phyloP scores from a whole-genome alignment of 2,888 invertebrate genomes.

The Oasisia sp. region DNA sequence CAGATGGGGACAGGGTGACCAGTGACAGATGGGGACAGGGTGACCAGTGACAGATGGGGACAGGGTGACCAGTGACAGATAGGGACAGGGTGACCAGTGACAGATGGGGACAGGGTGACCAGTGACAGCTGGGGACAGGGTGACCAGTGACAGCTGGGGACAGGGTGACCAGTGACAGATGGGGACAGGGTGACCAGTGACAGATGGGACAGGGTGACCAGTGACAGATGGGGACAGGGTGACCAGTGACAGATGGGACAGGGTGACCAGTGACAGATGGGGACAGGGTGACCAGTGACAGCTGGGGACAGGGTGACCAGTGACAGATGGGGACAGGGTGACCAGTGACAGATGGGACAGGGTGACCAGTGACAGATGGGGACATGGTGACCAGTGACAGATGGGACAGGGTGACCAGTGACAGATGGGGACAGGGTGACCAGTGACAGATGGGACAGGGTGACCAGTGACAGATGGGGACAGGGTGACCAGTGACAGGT shows the following conservation, averaged over 20 bases:
- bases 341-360: too few relatives aligned
- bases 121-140: neutral
- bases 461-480: neutral
- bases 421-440: neutral
- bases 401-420: too few relatives aligned
- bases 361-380: neutral
- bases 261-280: too few relatives aligned
- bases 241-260: too few relatives aligned
- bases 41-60: neutral
- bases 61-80: neutral
- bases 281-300: neutral
- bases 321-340: neutral
- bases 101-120: neutral
- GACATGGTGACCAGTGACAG: too few relatives aligned
- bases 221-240: neutral
- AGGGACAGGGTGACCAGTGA: neutral
- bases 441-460: too few relatives aligned
- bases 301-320: neutral
- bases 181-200: neutral
- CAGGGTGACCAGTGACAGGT: neutral
- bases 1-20: neutral
- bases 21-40: neutral
- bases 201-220: too few relatives aligned
- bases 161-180: neutral
- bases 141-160: neutral